Percentiles rank a stretch among this genome's conserved stretches.
These are phyloP conservation scores for Mionectes macconnelli DNA, from an alignment of 2,113 vertebrate species.

Conservation along the genomic window DNA sequence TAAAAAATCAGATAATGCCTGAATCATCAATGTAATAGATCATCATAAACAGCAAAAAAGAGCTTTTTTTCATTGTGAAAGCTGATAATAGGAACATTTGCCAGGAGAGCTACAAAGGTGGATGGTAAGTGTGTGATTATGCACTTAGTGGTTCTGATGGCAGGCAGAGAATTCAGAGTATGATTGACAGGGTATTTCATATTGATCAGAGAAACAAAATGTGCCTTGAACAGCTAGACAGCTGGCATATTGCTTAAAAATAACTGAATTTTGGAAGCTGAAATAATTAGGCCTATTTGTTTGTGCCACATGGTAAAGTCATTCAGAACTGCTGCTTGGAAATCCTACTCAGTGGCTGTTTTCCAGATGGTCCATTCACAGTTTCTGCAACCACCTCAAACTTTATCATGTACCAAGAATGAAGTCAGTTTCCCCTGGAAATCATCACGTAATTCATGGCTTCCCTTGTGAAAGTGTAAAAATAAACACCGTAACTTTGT, in stretches of 20 bases:
- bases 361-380: background rate
- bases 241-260: background rate
- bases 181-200: background rate
- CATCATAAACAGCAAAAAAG: background rate
- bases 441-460: background rate
- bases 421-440: background rate
- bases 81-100: background rate
- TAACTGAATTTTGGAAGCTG: background rate
- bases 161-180: background rate
- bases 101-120: background rate
- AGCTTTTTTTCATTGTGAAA: background rate
- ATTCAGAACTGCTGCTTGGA: background rate
- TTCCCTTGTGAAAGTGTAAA: background rate
- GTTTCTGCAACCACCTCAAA: background rate
- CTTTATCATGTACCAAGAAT: background rate
- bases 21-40: background rate
- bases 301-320: background rate
- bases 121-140: background rate
- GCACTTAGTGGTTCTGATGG: background rate
- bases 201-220: background rate
- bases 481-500: background rate
- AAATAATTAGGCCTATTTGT: background rate
- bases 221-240: background rate
- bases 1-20: background rate
- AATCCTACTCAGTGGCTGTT: background rate